Percentiles rank a stretch among this genome's conserved stretches.
phyloP scores from a whole-genome alignment of 92 coral and sea anemone genomes.

The Parazoanthus darwini region DNA sequence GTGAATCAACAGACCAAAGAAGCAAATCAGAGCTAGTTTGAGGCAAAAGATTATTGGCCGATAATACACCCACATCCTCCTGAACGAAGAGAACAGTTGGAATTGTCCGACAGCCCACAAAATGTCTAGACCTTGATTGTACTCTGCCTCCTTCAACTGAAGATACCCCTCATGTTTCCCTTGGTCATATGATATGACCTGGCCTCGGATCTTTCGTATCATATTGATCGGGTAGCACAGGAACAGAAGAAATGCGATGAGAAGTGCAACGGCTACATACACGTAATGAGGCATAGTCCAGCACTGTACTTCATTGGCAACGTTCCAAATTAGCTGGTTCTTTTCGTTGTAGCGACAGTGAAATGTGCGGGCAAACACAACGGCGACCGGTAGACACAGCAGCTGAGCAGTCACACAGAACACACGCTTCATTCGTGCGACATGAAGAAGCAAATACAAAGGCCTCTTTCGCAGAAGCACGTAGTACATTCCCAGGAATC shows the following conservation, averaged over 20 bases:
- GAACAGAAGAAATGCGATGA: constrained; percentile 70
- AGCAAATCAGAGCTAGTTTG: constrained; percentile 69
- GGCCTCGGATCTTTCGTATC: constrained; percentile 80
- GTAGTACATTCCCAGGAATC: constrained; percentile 68
- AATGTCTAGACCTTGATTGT: constrained; percentile 96
- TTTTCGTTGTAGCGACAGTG: constrained; percentile 80
- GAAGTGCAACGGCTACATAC: constrained; percentile 62
- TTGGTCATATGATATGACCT: constrained; percentile 82
- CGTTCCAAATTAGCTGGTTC: constrained; percentile 66
- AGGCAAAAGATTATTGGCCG: constrained; percentile 84
- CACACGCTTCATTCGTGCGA: constrained; percentile 93
- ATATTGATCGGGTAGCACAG: constrained; percentile 88
- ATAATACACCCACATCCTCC: constrained; percentile 91
- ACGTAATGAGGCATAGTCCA: constrained; percentile 82
- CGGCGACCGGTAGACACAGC: constrained; percentile 82
- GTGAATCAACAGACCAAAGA: constrained; percentile 60
- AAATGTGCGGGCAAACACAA: constrained; percentile 81
- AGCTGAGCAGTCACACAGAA: constrained; percentile 83
- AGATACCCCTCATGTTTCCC: constrained; percentile 96
- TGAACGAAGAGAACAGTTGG: constrained; percentile 93
- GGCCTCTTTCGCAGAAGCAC: constrained; percentile 81
- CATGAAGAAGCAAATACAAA: constrained; percentile 81
- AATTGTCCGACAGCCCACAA: constrained; percentile 99
- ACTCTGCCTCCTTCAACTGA: constrained; percentile 98
- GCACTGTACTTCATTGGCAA: constrained; percentile 82